Evolutionary conservation across 2,113 vertebrate species (phyloP), one percentile per base, ranked within the genome.

Genomic region (Ptychochromis oligacanthus): DNA sequence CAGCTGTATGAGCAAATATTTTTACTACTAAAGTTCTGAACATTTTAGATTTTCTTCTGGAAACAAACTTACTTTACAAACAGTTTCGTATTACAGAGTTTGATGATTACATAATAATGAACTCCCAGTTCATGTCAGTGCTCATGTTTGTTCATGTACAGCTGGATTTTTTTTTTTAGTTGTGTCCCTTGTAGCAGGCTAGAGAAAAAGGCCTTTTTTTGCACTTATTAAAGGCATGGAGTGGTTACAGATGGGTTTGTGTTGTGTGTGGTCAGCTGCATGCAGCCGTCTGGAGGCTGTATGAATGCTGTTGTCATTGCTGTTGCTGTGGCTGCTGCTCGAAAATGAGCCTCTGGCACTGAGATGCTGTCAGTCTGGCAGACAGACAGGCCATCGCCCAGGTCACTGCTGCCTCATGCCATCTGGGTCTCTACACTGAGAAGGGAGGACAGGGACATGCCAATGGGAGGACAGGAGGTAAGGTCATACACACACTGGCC

Each of bases 301-400:
- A 60, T 79, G 77, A 54, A 72, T 54, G 54, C 72, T 84, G 78
- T 76, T 87, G 87, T 81, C 4, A 72, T 70, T 61, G 59, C 67
- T 84, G 85, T 79, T 80, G 88, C 88, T 82, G 85, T 75, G 82
- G 83, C 90, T 88, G 88, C 86, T 90, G 79, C 83, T 83, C 82
- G 70, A 84, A 87, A 92, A 90, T 87, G 85, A 90, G 89, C 89
- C 92, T 83, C 82, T 88, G 90, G 93, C 91, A 49, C 86, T 78
- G 76, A 89, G 84, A 87, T 87, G 88, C 91, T 93, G 92, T 94
- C 92, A 93, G 83, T 81, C 89, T 74, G 87, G 77, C 87, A 90
- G 87, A 49, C 43, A 81, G 57, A 74, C 87, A 79, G 75, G 81
- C 85, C 83, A 81, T 79, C 18, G 54, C 83, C 89, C 89, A 55